phyloP scores from a whole-genome alignment of 2,797 vertebrate genomes.

The Masticophis lateralis region DNA sequence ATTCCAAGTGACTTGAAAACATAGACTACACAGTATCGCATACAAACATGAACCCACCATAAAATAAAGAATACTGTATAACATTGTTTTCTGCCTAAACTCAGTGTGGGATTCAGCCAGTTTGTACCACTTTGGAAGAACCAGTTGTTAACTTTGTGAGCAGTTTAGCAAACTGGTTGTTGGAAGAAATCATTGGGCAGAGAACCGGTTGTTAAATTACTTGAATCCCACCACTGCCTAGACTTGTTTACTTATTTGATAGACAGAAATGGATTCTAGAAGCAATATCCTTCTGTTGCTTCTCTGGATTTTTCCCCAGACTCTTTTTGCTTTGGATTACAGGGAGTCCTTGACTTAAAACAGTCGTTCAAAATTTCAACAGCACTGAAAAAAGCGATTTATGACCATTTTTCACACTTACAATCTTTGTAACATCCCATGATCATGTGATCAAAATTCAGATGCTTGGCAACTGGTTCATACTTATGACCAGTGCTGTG shows the following conservation, averaged over 20 bases:
- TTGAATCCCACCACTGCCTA: neutral
- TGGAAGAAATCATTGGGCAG: too few species aligned
- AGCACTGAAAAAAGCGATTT: too few species aligned
- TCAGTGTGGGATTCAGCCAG: too few species aligned
- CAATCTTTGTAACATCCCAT: too few species aligned
- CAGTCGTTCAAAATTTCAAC: neutral
- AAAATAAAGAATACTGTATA: neutral
- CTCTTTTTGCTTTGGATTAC: neutral
- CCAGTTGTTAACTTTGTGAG: too few species aligned
- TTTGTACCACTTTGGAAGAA: too few species aligned
- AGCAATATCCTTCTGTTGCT: neutral
- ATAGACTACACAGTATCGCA: neutral
- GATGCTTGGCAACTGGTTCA: too few species aligned
- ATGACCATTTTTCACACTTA: too few species aligned
- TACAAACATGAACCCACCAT: neutral
- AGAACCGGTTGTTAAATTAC: too few species aligned
- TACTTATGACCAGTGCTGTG: too few species aligned
- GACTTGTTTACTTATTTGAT: neutral
- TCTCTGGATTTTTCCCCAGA: neutral
- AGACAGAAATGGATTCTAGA: neutral
- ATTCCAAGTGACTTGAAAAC: neutral
- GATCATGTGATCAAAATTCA: too few species aligned
- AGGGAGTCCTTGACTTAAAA: neutral
- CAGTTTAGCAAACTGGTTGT: too few species aligned
- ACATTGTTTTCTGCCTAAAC: neutral